Evolutionary conservation across 1,140 invertebrate species (phyloP).

Genomic region (Drosophila lacertosa): DNA sequence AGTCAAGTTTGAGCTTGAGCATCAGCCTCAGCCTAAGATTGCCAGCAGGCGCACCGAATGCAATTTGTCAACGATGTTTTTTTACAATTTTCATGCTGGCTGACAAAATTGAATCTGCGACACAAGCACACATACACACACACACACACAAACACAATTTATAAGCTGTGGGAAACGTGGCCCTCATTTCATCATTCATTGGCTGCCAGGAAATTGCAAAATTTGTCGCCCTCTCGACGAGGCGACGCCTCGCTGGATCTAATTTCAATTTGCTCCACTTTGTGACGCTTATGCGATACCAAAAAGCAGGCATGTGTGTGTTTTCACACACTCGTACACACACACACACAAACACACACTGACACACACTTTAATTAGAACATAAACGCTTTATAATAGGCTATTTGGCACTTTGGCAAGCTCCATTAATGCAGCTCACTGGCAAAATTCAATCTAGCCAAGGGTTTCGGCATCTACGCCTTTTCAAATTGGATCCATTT

Average conservation of each 20-base stretch:
- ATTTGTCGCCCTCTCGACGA: slow-evolving; percentile 37
- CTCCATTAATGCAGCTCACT: slow-evolving; percentile 41
- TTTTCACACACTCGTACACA: not conserved
- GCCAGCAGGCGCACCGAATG: slow-evolving; percentile 50
- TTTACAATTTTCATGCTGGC: slow-evolving; percentile 69
- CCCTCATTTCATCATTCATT: slow-evolving; percentile 53
- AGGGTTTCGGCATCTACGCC: not conserved
- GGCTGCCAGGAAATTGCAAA: slow-evolving; percentile 64
- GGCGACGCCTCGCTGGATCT: slow-evolving; percentile 6
- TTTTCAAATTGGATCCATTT: not conserved
- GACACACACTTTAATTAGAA: slow-evolving; percentile 53
- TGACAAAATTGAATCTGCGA: slow-evolving; percentile 65
- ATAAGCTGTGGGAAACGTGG: slow-evolving; percentile 24
- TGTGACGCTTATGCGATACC: slow-evolving; percentile 1
- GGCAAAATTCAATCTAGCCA: slow-evolving; percentile 29
- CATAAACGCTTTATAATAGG: slow-evolving; percentile 44
- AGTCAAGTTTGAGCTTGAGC: slow-evolving; percentile 42
- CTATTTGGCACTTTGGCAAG: slow-evolving; percentile 35
- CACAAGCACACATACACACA: slow-evolving; percentile 4
- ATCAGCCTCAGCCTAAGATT: too few species aligned
- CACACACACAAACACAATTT: slow-evolving; percentile 13
- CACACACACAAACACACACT: slow-evolving; percentile 3
- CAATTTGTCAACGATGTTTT: slow-evolving; percentile 81
- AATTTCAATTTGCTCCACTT: slow-evolving; percentile 42
- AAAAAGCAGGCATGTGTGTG: slow-evolving; percentile 2